Evolutionary conservation across 2,797 vertebrate genomes (phyloP).

Genomic region (Cyprinodon diabolis): DNA sequence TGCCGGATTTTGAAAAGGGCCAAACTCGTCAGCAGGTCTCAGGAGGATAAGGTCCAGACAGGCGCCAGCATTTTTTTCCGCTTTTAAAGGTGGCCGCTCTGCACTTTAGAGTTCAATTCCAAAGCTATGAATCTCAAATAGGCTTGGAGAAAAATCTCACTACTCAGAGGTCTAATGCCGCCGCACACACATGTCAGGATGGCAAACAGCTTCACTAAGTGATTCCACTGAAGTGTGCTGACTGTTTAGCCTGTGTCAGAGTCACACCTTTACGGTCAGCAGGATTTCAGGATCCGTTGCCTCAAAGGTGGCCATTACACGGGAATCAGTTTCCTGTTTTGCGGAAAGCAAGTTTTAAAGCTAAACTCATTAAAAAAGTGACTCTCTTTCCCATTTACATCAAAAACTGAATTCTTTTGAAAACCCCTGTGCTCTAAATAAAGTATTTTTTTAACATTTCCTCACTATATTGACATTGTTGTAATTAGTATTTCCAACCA

Average conservation of each 20-base stretch:
- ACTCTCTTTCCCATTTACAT: too few species aligned
- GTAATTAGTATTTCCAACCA: too few species aligned
- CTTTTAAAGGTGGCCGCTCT: constrained; percentile 43
- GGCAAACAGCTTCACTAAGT: constrained; percentile 53
- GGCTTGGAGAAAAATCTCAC: constrained; percentile 53
- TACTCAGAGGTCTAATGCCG: constrained; percentile 1
- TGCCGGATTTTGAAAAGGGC: constrained; percentile 38
- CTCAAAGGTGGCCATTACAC: constrained; percentile 22
- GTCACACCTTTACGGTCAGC: constrained; percentile 39
- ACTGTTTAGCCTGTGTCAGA: constrained; percentile 40
- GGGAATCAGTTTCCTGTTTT: background rate
- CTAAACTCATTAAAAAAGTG: background rate
- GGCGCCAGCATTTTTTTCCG: constrained; percentile 40
- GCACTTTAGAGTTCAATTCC: constrained; percentile 64
- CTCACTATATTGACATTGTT: too few species aligned
- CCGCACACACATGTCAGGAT: constrained; percentile 25
- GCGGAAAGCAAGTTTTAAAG: background rate
- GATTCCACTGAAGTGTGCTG: constrained; percentile 41
- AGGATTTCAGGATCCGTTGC: constrained; percentile 23
- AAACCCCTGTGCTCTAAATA: too few species aligned
- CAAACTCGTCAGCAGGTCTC: constrained; percentile 56
- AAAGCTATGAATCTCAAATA: constrained; percentile 73
- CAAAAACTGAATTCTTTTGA: too few species aligned
- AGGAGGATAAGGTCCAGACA: constrained; percentile 35
- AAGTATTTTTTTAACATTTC: too few species aligned